Conservation (phyloP, 2,888 invertebrate genomes). For the Archips xylosteana region DNA sequence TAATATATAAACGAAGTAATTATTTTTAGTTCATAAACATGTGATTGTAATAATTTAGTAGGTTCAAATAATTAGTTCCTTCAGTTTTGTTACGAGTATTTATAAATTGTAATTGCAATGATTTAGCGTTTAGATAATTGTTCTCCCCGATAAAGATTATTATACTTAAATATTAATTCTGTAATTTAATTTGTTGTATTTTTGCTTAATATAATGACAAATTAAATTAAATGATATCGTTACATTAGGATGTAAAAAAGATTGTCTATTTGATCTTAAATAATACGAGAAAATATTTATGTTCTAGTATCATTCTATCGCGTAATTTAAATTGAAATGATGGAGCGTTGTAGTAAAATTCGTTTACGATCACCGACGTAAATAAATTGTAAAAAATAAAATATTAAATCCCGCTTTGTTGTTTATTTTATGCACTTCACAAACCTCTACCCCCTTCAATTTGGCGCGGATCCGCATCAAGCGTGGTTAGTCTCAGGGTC, state of each 20-base stretch:
- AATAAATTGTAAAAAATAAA: slow-evolving; percentile 84
- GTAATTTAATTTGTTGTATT: slow-evolving; percentile 84
- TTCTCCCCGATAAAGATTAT: slow-evolving; percentile 79
- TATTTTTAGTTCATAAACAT: slow-evolving; percentile 76
- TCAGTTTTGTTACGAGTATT: slow-evolving; percentile 82
- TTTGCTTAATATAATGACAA: slow-evolving; percentile 83
- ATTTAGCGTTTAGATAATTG: slow-evolving; percentile 79
- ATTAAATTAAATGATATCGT: slow-evolving; percentile 83
- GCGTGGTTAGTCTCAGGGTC: too few relatives aligned
- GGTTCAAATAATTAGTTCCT: slow-evolving; percentile 83
- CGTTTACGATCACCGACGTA: slow-evolving; percentile 84
- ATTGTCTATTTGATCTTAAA: slow-evolving; percentile 86
- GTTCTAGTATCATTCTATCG: slow-evolving; percentile 84
- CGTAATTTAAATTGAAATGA: slow-evolving; percentile 79
- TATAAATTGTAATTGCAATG: slow-evolving; percentile 76
- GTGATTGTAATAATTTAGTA: slow-evolving; percentile 77
- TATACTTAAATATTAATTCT: slow-evolving; percentile 80
- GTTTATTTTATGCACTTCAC: slow-evolving; percentile 64
- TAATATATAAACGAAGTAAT: slow-evolving; percentile 72
- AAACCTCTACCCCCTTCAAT: neutral
- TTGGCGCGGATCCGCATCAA: too few relatives aligned
- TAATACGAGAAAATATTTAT: slow-evolving; percentile 85
- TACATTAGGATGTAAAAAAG: slow-evolving; percentile 85
- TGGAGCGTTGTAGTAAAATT: slow-evolving; percentile 84
- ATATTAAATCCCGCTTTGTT: slow-evolving; percentile 77